These are phyloP conservation scores for Spinus pinus DNA, from an alignment of 2,797 vertebrate species.

Conservation along the genomic window DNA sequence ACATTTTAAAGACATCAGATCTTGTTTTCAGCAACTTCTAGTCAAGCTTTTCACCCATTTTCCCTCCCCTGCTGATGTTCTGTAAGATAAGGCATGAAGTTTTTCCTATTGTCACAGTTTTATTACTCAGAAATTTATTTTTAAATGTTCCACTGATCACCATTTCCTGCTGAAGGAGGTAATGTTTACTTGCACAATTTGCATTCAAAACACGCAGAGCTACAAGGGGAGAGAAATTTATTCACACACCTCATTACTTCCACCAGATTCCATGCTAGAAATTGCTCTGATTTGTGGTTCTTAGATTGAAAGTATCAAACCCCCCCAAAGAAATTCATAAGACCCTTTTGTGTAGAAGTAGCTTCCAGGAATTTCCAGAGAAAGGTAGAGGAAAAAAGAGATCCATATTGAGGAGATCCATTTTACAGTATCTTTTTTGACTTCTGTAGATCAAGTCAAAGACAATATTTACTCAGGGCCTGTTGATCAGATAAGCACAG, in stretches of 20 bases:
- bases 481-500: background rate
- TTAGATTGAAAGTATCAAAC: background rate
- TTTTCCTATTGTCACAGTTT: constrained; percentile 24
- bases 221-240: background rate
- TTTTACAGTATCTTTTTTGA: background rate
- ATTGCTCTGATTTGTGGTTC: background rate
- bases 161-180: constrained; percentile 13
- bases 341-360: background rate
- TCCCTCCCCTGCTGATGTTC: background rate
- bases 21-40: background rate
- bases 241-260: background rate
- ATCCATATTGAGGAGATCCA: background rate
- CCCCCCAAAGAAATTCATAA: rapidly evolving
- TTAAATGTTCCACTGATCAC: constrained; percentile 37
- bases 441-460: background rate
- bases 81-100: background rate
- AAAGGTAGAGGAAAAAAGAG: background rate
- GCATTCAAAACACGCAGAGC: constrained; percentile 14
- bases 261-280: background rate
- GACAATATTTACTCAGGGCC: background rate
- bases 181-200: background rate
- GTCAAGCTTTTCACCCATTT: background rate
- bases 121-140: constrained; percentile 40
- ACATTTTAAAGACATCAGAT: background rate
- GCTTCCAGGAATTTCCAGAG: background rate